Conservation (phyloP, 1,140 invertebrate species). For the Drosophila rufa region DNA sequence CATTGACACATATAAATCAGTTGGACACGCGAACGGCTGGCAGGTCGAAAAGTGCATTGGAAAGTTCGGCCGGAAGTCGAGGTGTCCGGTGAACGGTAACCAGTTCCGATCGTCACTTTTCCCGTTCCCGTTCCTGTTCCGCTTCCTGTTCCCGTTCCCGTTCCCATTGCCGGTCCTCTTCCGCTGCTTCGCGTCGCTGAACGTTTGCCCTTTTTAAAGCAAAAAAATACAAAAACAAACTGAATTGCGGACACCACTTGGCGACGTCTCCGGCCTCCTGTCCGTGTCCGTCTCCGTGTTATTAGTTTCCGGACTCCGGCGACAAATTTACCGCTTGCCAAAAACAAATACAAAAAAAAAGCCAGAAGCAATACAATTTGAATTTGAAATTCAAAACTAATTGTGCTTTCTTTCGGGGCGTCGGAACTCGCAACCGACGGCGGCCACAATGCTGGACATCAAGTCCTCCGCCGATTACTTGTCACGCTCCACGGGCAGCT, state of each 20-base stretch:
- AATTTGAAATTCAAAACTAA: conserved; percentile 42
- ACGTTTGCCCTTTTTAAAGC: conserved; percentile 41
- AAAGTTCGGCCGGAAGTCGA: conserved; percentile 84
- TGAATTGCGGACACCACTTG: conserved; percentile 66
- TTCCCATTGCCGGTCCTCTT: conserved; percentile 79
- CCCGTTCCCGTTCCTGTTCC: conserved; percentile 85
- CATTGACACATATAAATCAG: conserved; percentile 76
- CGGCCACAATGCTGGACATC: conserved; percentile 88
- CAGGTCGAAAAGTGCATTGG: conserved; percentile 73
- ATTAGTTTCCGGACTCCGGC: conserved; percentile 77
- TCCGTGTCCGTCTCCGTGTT: conserved; percentile 54
- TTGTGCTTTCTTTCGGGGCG: conserved; percentile 14
- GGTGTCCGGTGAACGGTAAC: conserved; percentile 86
- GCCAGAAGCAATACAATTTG: conserved; percentile 32
- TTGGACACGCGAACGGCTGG: conserved; percentile 65
- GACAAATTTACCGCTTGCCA: conserved; percentile 65
- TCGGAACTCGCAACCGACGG: conserved; percentile 49
- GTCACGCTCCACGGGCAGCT: conserved; percentile 88
- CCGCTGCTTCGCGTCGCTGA: conserved; percentile 44
- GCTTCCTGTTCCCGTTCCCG: conserved; percentile 78
- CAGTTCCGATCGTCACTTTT: conserved; percentile 86
- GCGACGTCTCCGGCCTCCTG: conserved; percentile 20
- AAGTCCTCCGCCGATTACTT: conserved; percentile 90
- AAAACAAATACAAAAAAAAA: conserved; percentile 24
- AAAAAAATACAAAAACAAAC: conserved; percentile 53